phyloP scores from a whole-genome alignment of 1,140 invertebrate genomes.

The Hylyphantes graminicola region DNA sequence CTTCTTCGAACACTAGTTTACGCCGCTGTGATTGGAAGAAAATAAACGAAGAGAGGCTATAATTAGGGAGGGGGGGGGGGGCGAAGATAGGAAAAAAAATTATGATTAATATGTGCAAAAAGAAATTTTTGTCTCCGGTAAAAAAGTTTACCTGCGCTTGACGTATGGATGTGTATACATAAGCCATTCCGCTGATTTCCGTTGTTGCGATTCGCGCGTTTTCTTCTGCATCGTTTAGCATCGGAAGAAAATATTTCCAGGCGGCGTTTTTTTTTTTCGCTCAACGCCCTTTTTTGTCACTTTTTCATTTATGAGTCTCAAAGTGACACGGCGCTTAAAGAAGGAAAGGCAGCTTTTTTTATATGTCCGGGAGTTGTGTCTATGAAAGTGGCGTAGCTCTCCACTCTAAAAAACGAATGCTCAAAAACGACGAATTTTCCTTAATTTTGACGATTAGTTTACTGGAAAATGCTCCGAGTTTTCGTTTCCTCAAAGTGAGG shows the following conservation, averaged over 20 bases:
- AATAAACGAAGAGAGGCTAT: conserved; percentile 48
- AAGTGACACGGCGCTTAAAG: conserved; percentile 40
- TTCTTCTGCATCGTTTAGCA: conserved; percentile 59
- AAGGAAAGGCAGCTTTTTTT: conserved; percentile 35
- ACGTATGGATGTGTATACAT: neutral
- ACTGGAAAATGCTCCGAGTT: no score
- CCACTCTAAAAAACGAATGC: no score
- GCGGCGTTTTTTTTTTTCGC: conserved; percentile 18
- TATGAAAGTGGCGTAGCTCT: neutral
- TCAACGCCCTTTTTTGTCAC: neutral
- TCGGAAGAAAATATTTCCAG: conserved; percentile 51
- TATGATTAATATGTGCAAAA: conserved; percentile 57
- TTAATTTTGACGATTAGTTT: no score
- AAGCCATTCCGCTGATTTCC: conserved; percentile 31
- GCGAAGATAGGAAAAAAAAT: conserved; percentile 34
- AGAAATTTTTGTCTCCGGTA: conserved; percentile 51
- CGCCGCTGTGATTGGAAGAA: conserved; percentile 57
- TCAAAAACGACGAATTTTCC: no score
- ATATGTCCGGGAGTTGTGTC: neutral
- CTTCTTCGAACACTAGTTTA: conserved; percentile 56
- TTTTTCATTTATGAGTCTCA: conserved; percentile 58
- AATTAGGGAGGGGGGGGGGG: conserved; percentile 25
- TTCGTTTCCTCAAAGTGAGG: no score
- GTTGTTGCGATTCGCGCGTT: conserved; percentile 54
- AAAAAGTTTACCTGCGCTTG: no score